A percentile compares a stretch with the other conserved stretches of the same genome.
phyloP scores from a whole-genome alignment of 2,888 invertebrate species.

The Zygaena filipendulae region DNA sequence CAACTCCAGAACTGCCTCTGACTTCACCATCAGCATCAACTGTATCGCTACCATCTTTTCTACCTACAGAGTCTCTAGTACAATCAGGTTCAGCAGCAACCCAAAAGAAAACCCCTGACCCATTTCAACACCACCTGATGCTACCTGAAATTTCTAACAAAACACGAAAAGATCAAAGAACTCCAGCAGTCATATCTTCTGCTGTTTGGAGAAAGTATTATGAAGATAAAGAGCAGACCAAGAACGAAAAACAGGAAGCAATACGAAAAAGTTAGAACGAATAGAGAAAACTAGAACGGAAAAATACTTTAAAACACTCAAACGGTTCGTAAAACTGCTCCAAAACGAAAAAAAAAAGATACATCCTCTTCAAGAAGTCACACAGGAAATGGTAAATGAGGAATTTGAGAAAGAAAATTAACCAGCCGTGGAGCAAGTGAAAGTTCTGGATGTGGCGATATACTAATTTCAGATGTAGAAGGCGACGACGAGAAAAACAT shows the following conservation, averaged over 20 bases:
- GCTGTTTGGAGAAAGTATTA: conserved; percentile 17
- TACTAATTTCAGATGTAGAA: conserved; percentile 20
- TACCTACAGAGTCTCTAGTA: too few species aligned
- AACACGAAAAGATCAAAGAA: conserved; percentile 19
- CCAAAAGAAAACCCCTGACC: conserved; percentile 16
- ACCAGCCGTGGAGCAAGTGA: conserved; percentile 6
- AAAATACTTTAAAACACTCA: conserved; percentile 4
- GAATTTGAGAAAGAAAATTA: conserved; percentile 6
- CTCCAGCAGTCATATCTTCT: conserved; percentile 20
- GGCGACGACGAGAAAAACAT: conserved; percentile 20
- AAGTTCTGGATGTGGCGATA: conserved; percentile 18
- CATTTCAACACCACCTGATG: conserved; percentile 19
- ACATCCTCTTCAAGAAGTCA: conserved; percentile 1
- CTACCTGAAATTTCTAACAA: conserved; percentile 17
- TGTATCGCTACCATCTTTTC: conserved; percentile 7
- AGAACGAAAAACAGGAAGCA: conserved; percentile 18
- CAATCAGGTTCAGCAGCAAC: background rate
- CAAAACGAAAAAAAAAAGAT: conserved; percentile 15
- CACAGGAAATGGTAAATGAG: conserved; percentile 6
- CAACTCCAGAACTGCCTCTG: conserved; percentile 9
- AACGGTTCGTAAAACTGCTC: conserved; percentile 13
- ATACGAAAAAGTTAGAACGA: conserved; percentile 19
- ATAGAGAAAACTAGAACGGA: conserved; percentile 11
- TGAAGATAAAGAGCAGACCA: conserved; percentile 17
- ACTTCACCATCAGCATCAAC: conserved; percentile 7